Evolutionary conservation across 2,113 vertebrate species (phyloP), one percentile per base, ranked within the genome.

Genomic region (Megaptera novaeangliae): DNA sequence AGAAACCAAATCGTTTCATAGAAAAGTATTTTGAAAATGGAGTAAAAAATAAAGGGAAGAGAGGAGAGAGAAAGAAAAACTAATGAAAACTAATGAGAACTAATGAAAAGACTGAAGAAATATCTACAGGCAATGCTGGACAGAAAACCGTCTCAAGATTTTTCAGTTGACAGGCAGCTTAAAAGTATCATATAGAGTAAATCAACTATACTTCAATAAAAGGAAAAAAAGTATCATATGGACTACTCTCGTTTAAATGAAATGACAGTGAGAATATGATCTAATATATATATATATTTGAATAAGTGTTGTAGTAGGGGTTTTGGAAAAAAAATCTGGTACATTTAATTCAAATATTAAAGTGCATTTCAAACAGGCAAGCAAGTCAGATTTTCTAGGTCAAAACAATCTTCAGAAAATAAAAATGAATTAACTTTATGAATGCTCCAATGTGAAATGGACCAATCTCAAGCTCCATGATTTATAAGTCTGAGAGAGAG

Each of bases 401-500:
- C 23, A 72, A 75, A 96, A 82, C 1, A 68, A 91, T 72, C 27
- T 96, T 93, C n/a, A 94, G 61, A 92, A 95, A 97, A 91, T 91
- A 89, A 91, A 94, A 96, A 77, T 77, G 57, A 86, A 44, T 82
- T 97, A 95, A 91, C n/a, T 74, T 88, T 64, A 66, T 86, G 64
- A 75, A 55, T 41, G 18, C 15, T 80, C 20, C 5, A 64, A 75
- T 34, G 23, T 69, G 17, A 86, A 77, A 89, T 55, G 12, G 61
- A 85, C 15, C 6, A 13, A 5, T 36, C 31, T 92, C 14, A 92
- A 59, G 69, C 1, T 66, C 18, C n/a, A 44, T 31, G 63, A 96
- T 82, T 83, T 69, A 75, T 57, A 80, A 66, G 20, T 55, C 59
- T 69, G 12, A 87, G 55, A 93, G 52, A 93, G 8, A 55, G 34